Percentiles rank a stretch among this genome's conserved stretches.
Conservation (phyloP, 1,140 invertebrate species). For the Polypedilum pembai region DNA sequence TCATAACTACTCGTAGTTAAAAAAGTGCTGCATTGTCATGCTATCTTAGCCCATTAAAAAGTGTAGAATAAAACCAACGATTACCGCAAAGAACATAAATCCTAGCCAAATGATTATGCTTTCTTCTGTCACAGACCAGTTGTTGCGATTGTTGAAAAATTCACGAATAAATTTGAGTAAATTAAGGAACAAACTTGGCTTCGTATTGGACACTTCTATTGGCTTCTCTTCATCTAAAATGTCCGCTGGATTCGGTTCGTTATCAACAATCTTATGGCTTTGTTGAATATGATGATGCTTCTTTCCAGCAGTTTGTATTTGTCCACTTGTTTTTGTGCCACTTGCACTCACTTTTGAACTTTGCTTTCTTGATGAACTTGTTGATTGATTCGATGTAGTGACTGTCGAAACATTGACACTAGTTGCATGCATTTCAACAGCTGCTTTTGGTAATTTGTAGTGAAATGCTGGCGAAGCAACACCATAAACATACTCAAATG, state of each 20-base stretch:
- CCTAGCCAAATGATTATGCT: constrained; percentile 3
- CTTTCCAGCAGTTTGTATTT: neutral
- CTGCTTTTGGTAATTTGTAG: neutral
- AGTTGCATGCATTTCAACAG: neutral
- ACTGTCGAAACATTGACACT: neutral
- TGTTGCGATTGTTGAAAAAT: constrained; percentile 16
- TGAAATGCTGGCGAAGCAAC: neutral
- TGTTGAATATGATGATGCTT: neutral
- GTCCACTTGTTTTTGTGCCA: neutral
- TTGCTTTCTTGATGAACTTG: neutral
- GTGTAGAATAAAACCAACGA: neutral
- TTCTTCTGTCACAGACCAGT: constrained; percentile 19
- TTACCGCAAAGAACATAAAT: constrained; percentile 6
- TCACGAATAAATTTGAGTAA: constrained; percentile 15
- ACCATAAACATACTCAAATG: constrained; percentile 2
- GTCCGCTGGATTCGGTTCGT: neutral
- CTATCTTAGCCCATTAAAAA: constrained; percentile 3
- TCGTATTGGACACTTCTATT: neutral
- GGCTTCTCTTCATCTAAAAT: neutral
- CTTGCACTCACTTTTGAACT: neutral
- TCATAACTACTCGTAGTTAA: too few species aligned
- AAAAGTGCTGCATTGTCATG: neutral
- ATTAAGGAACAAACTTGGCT: constrained; percentile 17
- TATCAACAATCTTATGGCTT: neutral
- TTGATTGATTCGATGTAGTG: neutral